Conservation (phyloP, 1,140 invertebrate species). For the Drosophila asahinai region DNA sequence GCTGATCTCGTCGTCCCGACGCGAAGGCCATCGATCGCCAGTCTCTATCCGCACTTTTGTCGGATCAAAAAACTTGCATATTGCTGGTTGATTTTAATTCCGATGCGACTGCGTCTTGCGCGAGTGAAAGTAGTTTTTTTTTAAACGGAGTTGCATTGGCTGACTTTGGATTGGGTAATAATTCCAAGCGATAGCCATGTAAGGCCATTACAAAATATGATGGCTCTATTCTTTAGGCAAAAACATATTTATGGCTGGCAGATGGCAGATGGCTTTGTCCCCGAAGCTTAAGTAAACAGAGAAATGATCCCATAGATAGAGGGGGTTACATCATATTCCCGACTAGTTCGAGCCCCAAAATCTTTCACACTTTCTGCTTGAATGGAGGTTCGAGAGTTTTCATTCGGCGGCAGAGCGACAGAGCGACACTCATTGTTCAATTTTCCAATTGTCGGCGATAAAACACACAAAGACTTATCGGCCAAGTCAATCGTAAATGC, state of each 20-base stretch:
- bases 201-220: constrained; percentile 49
- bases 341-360: constrained; percentile 36
- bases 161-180: constrained; percentile 38
- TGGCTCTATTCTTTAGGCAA: constrained; percentile 58
- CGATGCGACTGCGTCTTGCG: constrained; percentile 5
- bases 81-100: constrained; percentile 50
- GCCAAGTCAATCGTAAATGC: constrained; percentile 62
- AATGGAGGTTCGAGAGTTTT: constrained; percentile 19
- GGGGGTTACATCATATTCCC: constrained; percentile 48
- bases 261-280: constrained; percentile 30
- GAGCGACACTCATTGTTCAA: constrained; percentile 70
- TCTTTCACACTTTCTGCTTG: constrained; percentile 56
- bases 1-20: constrained; percentile 39
- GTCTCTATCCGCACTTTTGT: constrained; percentile 42
- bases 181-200: constrained; percentile 24
- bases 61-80: constrained; percentile 57
- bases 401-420: constrained; percentile 14
- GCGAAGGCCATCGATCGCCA: constrained; percentile 55
- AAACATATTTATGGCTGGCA: constrained; percentile 43
- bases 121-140: constrained; percentile 61
- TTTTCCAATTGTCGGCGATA: constrained; percentile 77
- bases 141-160: constrained; percentile 15
- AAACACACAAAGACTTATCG: constrained; percentile 72
- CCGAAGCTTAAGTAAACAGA: constrained; percentile 3
- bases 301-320: constrained; percentile 39